Base-by-base conservation (phyloP, 2,797 vertebrate genomes). In the Cyclopterus lumpus region DNA sequence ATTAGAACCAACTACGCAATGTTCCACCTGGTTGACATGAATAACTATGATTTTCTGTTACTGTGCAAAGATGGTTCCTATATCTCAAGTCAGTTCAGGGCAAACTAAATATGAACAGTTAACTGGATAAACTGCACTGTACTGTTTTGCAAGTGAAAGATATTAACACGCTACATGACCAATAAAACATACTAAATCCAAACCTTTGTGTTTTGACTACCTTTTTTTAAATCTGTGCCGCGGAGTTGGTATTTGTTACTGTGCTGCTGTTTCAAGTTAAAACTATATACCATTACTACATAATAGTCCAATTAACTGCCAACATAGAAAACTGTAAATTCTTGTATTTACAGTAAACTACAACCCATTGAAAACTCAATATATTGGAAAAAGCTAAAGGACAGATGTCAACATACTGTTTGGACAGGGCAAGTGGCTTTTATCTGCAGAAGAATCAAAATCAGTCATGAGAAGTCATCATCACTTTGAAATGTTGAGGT, bases 371-470 rank as follows among this genome's bases (percentile, higher is more conserved):
- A 4, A 60, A 79, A 65, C 30, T 24, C 8, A 75, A 48, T 18
- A 30, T 40, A 61, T 7, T 20, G 16, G 30, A 53, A 61, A 67
- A 59, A 24, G 38, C 11, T 6, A 68, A 62, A 32, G 9, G 28
- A 14, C 54, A 72, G 8, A 62, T 34, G 30, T 8, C n/a, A 59
- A 28, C 20, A 28, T 44, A 34, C 11, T 65, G 49, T 74, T 70
- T 28, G 20, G 22, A 67, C 38, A 73, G 44, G 28, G n/a, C 8
- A 55, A 74, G 70, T 75, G 42, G 68, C 62, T 83, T 79, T 73
- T 69, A 77, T 62, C 40, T 44, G 58, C 49, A 72, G 22, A 26
- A 24, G 5, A 60, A 44, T 58, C 36, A 5, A 57, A 68, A 71
- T 61, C 1, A 62, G 55, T 16, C 30, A 66, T 12, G 14, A 12